Evolutionary conservation across 2,113 vertebrate species (phyloP).

Genomic region (Apteryx mantelli): DNA sequence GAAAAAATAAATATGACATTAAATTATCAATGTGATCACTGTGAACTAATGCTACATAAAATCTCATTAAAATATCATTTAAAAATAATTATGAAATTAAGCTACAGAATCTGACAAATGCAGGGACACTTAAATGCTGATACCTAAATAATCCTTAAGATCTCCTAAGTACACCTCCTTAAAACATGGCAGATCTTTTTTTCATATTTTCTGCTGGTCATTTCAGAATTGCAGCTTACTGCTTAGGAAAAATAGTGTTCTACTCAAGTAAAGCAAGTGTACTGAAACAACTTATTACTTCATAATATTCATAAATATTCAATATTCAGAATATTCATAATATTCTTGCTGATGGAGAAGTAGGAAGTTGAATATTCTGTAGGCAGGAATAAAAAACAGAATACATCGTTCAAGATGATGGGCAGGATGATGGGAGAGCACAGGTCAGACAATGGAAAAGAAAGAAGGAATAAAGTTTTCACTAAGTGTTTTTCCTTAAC

Average conservation of each 20-base stretch:
- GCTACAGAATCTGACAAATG: not conserved
- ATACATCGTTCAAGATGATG: not conserved
- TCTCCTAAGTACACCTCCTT: not conserved
- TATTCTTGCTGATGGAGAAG: not conserved
- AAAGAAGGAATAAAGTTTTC: not conserved
- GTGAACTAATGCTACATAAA: not conserved
- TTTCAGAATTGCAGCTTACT: not conserved
- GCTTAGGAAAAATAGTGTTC: not conserved
- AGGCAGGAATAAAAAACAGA: not conserved
- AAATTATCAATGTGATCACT: not conserved
- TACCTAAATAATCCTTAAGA: not conserved
- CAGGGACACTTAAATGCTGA: not conserved
- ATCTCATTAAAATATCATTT: not conserved
- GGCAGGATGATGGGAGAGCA: not conserved
- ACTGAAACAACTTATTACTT: not conserved
- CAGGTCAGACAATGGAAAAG: not conserved
- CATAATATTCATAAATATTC: not conserved
- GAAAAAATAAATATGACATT: not conserved
- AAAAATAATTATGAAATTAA: not conserved
- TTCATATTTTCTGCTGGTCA: not conserved
- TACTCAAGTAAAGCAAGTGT: not conserved
- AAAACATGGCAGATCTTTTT: not conserved
- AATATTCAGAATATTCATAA: not conserved
- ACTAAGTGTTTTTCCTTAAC: too few relatives aligned
- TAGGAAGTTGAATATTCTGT: not conserved